Evolutionary conservation across 2,797 vertebrate species (phyloP), one percentile per base, ranked within the genome.

Genomic region (Bradypus variegatus): DNA sequence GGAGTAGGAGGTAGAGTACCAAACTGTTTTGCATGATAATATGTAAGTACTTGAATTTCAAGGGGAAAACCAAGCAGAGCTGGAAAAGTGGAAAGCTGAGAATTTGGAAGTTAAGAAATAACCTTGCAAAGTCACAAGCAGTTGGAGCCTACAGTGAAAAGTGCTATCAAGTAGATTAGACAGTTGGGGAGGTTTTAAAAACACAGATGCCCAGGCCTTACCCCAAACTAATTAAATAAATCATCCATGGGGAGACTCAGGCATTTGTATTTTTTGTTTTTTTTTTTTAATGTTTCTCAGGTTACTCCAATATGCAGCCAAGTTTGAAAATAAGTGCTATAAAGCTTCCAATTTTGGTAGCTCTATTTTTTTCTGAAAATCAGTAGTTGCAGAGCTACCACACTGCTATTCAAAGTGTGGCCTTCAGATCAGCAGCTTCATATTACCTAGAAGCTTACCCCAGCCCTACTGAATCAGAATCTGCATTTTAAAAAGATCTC

Each of bases 51-150:
- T 81, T 85, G 31, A n/a, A 77, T 93, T 90, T 91, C 25, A 84
- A 80, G 11, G 29, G 18, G 60, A 62, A 72, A 89, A 55, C 18
- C 15, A n/a, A 58, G 38, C 65, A 89, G 87, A 33, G 5, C 41
- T 86, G 60, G 82, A 64, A 90, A 88, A 93, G 38, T 89, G 21
- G 73, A 80, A 92, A 72, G 67, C n/a, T 87, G 41, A 55, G 53
- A 79, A 84, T 86, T 64, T 72, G n/a, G n/a, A 14, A 86, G 53
- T 76, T 90, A 94, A 91, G 25, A 79, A 89, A 31, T 36, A 83
- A 86, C 13, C 72, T 93, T 88, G 60, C 53, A 82, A 93, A 93
- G n/a, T 92, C 29, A 72, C 33, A 55, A 41, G 8, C 82, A 80
- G 23, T 84, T 93, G 48, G 62, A 79, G 77, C 25, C 55, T 90